Conservation (phyloP, 2,113 vertebrate genomes). For the Clupea harengus region DNA sequence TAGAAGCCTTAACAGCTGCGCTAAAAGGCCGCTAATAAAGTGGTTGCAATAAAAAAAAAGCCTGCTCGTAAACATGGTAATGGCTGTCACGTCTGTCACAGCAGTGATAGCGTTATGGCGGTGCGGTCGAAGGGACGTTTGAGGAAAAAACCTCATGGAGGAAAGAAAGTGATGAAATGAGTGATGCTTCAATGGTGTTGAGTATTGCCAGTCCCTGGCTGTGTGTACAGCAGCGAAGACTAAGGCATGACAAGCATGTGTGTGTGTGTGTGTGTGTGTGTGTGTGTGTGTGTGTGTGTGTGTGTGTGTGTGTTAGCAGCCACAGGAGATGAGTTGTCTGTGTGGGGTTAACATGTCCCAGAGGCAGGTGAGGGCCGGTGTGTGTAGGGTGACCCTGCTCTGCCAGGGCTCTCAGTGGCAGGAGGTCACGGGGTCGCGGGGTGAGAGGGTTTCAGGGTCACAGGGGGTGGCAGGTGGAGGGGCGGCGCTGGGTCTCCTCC, state of each 20-base stretch:
- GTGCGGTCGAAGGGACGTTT: background rate
- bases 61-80: background rate
- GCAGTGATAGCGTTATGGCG: background rate
- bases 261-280: background rate
- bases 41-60: background rate
- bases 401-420: constrained; percentile 51
- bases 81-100: background rate
- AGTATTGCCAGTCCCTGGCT: background rate
- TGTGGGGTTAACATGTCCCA: background rate
- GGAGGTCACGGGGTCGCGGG: constrained; percentile 35
- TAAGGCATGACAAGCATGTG: background rate
- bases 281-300: background rate
- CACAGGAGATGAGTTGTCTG: background rate
- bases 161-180: background rate
- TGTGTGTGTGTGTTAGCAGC: background rate
- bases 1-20: background rate
- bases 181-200: background rate
- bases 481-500: constrained; percentile 70
- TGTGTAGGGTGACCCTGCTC: constrained; percentile 44
- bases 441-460: constrained; percentile 44
- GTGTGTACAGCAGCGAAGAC: background rate
- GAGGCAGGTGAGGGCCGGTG: constrained; percentile 56
- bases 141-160: background rate
- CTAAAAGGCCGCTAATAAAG: background rate
- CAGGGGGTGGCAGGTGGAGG: constrained; percentile 40